phyloP scores from a whole-genome alignment of 2,797 vertebrate species.

The Fistularia commersonii region DNA sequence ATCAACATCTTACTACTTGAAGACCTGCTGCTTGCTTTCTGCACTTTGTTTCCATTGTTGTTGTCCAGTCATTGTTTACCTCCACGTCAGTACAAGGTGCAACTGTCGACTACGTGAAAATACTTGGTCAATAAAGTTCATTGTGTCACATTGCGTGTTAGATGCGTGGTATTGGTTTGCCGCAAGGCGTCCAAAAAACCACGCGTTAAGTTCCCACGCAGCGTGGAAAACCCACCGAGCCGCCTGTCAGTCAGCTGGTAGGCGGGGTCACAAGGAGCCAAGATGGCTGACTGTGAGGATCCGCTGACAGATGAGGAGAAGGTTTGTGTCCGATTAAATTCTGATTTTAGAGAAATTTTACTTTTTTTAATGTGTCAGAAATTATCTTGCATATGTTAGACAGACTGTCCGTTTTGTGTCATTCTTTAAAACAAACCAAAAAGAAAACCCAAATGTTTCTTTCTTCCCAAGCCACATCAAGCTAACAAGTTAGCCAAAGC shows the following conservation, averaged over 20 bases:
- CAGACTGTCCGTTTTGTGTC: too few species aligned
- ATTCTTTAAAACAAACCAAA: not conserved
- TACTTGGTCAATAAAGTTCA: too few species aligned
- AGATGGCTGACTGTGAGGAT: constrained; percentile 96
- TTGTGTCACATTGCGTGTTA: too few species aligned
- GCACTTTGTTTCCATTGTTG: too few species aligned
- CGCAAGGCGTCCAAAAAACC: too few species aligned
- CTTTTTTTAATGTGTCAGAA: not conserved
- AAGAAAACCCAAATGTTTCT: constrained; percentile 26
- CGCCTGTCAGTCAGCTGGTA: constrained; percentile 61
- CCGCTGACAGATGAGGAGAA: constrained; percentile 94
- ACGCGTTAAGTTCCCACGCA: too few species aligned
- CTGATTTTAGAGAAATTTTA: not conserved
- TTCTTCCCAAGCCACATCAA: constrained; percentile 13
- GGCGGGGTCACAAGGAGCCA: constrained; percentile 83
- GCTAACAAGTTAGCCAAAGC: constrained; percentile 55
- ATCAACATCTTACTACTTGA: too few species aligned
- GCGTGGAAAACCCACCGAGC: not conserved
- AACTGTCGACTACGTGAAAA: too few species aligned
- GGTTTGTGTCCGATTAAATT: constrained; percentile 63
- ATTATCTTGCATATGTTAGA: not conserved
- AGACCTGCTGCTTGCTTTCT: too few species aligned
- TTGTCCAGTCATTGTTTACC: too few species aligned
- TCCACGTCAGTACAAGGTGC: too few species aligned
- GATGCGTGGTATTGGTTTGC: too few species aligned